phyloP scores from a whole-genome alignment of 1,140 invertebrate genomes.

The Helicoverpa zea region DNA sequence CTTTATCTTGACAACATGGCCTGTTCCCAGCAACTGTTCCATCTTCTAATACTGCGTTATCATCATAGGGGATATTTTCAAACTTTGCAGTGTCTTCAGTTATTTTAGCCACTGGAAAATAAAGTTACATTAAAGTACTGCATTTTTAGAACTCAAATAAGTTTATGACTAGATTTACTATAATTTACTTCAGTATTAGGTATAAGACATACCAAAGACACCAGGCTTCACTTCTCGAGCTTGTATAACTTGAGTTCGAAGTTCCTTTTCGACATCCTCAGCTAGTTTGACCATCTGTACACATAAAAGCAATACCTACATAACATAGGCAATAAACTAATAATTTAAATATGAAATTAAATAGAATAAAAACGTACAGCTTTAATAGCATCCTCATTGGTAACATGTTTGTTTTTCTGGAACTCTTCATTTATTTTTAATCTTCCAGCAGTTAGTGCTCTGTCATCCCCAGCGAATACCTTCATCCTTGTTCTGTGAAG shows the following conservation, averaged over 20 bases:
- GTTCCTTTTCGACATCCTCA: constrained; percentile 88
- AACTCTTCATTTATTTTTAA: constrained; percentile 90
- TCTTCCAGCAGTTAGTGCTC: constrained; percentile 87
- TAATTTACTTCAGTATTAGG: too few species aligned
- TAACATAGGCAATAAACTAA: neutral
- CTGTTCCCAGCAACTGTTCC: constrained; percentile 45
- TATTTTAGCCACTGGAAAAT: constrained; percentile 86
- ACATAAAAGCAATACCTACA: neutral
- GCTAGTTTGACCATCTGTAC: constrained; percentile 88
- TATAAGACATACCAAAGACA: constrained; percentile 84
- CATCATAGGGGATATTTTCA: constrained; percentile 87
- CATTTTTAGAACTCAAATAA: neutral
- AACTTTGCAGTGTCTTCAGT: constrained; percentile 86
- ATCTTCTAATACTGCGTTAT: constrained; percentile 70
- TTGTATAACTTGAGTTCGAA: constrained; percentile 89
- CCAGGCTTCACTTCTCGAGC: constrained; percentile 88
- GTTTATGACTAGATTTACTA: too few species aligned
- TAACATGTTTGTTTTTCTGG: constrained; percentile 88
- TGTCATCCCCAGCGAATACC: constrained; percentile 88
- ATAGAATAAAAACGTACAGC: constrained; percentile 81
- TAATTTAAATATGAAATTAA: neutral
- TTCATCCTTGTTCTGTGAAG: constrained; percentile 88
- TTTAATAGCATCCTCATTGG: constrained; percentile 85
- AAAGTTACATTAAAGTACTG: constrained; percentile 22
- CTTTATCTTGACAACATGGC: constrained; percentile 71